Evolutionary conservation across 2,888 invertebrate species (phyloP).

Genomic region (Stenoptilia bipunctidactyla): DNA sequence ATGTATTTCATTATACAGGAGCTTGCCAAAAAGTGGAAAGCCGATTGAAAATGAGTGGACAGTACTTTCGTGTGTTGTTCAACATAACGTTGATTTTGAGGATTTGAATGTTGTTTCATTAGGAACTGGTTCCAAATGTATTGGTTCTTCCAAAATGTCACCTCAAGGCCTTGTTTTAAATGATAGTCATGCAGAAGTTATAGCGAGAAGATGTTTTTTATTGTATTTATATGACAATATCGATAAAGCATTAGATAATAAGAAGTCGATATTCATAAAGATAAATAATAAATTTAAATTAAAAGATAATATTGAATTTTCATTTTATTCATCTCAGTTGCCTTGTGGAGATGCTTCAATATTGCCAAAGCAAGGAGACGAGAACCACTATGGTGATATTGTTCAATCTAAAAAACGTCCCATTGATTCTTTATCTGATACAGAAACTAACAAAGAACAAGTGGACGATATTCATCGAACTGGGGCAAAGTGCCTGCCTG

Average conservation of each 20-base stretch:
- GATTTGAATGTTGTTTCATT: conserved; percentile 78
- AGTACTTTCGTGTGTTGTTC: conserved; percentile 80
- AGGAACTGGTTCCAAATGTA: conserved; percentile 93
- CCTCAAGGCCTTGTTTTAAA: conserved; percentile 79
- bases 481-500: conserved; percentile 86
- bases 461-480: conserved; percentile 75
- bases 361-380: conserved; percentile 66
- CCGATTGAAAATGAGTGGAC: conserved; percentile 86
- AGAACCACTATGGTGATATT: conserved; percentile 36
- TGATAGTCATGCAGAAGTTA: conserved; percentile 93
- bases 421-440: conserved; percentile 21
- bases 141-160: conserved; percentile 79
- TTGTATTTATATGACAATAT: conserved; percentile 81
- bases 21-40: conserved; percentile 84
- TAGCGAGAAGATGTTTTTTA: conserved; percentile 86
- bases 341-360: conserved; percentile 97
- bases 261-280: conserved; percentile 36
- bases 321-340: conserved; percentile 88
- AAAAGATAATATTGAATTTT: conserved; percentile 74
- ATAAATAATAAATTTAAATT: conserved; percentile 52
- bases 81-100: conserved; percentile 42
- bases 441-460: conserved; percentile 22
- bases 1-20: conserved; percentile 72
- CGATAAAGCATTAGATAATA: conserved; percentile 31
- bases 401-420: conserved; percentile 28